Evolutionary conservation across 1,140 invertebrate genomes (phyloP).

Genomic region (Tetramorium parvispinum): DNA sequence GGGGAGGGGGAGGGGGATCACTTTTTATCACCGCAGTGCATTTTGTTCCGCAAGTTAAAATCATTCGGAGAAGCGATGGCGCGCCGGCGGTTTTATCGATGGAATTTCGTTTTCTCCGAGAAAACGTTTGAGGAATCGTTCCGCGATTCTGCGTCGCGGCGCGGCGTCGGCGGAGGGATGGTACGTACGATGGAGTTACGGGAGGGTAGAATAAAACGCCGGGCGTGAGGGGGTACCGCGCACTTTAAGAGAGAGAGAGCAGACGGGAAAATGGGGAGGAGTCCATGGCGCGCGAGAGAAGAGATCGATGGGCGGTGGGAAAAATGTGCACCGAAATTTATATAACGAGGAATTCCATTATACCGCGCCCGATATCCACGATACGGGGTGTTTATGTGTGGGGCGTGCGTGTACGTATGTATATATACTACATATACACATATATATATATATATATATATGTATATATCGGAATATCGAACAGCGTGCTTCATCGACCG

Average conservation of each 20-base stretch:
- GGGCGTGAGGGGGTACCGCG: slow-evolving; percentile 40
- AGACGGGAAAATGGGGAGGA: slow-evolving; percentile 49
- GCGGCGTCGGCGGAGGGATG: not conserved
- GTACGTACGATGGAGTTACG: not conserved
- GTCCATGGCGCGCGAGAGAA: slow-evolving; percentile 19
- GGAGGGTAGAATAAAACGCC: slow-evolving; percentile 27
- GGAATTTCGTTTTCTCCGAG: slow-evolving; percentile 66
- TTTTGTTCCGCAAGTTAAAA: slow-evolving; percentile 66
- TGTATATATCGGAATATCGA: slow-evolving; percentile 68
- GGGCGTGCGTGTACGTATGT: not conserved
- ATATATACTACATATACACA: not conserved
- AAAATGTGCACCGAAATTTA: slow-evolving; percentile 75
- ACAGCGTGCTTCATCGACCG: slow-evolving; percentile 73
- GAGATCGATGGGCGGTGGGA: slow-evolving; percentile 72
- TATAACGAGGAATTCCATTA: slow-evolving; percentile 77
- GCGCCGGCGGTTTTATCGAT: slow-evolving; percentile 64
- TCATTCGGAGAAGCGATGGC: slow-evolving; percentile 59
- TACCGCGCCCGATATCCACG: slow-evolving; percentile 62
- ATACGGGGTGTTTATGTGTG: not conserved
- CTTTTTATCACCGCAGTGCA: slow-evolving; percentile 64
- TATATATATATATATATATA: not conserved
- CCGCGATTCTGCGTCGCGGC: slow-evolving; percentile 12
- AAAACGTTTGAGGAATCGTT: slow-evolving; percentile 61
- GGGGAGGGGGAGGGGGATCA: slow-evolving; percentile 36
- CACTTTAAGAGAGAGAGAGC: slow-evolving; percentile 54